These are phyloP conservation scores for Drosophila parvula DNA, from an alignment of 1,140 invertebrate species.

Conservation along the genomic window DNA sequence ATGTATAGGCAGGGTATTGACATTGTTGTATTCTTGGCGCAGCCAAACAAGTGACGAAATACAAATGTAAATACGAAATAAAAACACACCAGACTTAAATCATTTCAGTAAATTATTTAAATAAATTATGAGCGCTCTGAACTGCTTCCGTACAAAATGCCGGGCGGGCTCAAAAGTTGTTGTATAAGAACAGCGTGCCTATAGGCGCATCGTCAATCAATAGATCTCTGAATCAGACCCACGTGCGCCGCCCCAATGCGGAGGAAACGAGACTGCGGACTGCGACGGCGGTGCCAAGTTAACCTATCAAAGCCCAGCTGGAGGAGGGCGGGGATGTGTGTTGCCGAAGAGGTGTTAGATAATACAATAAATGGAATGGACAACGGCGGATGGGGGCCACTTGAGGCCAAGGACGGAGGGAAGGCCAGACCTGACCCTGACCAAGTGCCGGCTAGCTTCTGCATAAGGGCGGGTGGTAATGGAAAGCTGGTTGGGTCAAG, in stretches of 20 bases:
- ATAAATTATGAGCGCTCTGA: not conserved
- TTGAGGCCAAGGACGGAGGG: slow-evolving; percentile 36
- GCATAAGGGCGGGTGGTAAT: slow-evolving; percentile 15
- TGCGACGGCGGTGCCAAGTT: not conserved
- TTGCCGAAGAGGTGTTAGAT: slow-evolving; percentile 35
- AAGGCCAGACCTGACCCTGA: slow-evolving; percentile 34
- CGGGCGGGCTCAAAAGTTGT: not conserved
- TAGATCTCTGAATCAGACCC: slow-evolving; percentile 22
- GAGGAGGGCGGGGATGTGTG: not conserved
- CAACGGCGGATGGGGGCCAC: slow-evolving; percentile 9
- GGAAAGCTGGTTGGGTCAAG: slow-evolving; percentile 49
- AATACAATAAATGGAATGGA: slow-evolving; percentile 19
- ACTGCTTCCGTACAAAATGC: not conserved
- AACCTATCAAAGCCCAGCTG: slow-evolving; percentile 43
- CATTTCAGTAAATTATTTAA: not conserved
- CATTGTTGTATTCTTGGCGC: not conserved
- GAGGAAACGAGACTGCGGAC: slow-evolving; percentile 1
- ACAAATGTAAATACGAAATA: not conserved
- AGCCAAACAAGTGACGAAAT: slow-evolving; percentile 4
- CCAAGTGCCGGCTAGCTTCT: slow-evolving; percentile 34
- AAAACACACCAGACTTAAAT: not conserved
- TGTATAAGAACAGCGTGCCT: slow-evolving; percentile 23
- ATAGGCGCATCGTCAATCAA: slow-evolving; percentile 18
- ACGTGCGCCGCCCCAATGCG: slow-evolving; percentile 24
- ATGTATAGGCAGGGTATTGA: not conserved